Evolutionary conservation across 1,140 invertebrate genomes (phyloP).

Genomic region (Yoshiicerus persimilis): DNA sequence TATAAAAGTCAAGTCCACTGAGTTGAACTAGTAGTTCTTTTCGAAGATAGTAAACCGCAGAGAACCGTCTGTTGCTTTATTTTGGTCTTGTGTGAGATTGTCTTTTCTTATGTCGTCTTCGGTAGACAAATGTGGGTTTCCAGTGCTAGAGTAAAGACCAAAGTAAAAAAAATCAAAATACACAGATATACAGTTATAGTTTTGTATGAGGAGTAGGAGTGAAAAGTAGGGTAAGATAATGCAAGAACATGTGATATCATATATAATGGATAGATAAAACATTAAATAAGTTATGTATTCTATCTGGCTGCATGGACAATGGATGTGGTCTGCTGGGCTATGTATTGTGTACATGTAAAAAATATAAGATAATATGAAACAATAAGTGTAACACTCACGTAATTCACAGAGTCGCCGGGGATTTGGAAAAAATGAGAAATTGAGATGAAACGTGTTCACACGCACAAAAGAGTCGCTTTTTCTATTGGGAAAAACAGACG

Average conservation of each 20-base stretch:
- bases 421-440: constrained; percentile 33
- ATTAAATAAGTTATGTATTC: not conserved
- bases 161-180: not conserved
- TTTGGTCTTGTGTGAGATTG: not conserved
- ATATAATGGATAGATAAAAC: not conserved
- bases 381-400: constrained; percentile 16
- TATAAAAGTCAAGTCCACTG: not conserved
- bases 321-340: not conserved
- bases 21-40: not conserved
- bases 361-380: not conserved
- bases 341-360: not conserved
- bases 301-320: not conserved
- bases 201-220: not conserved
- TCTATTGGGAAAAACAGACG: not conserved
- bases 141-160: not conserved
- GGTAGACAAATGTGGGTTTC: constrained; percentile 7
- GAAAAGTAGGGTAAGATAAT: not conserved
- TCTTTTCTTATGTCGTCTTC: not conserved
- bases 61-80: not conserved
- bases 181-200: not conserved
- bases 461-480: constrained; percentile 23
- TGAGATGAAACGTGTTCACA: constrained; percentile 36
- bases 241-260: not conserved
- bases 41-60: constrained; percentile 2
- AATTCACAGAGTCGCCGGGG: not conserved